Conservation (phyloP, 2,888 invertebrate genomes). For the Theretra japonica region DNA sequence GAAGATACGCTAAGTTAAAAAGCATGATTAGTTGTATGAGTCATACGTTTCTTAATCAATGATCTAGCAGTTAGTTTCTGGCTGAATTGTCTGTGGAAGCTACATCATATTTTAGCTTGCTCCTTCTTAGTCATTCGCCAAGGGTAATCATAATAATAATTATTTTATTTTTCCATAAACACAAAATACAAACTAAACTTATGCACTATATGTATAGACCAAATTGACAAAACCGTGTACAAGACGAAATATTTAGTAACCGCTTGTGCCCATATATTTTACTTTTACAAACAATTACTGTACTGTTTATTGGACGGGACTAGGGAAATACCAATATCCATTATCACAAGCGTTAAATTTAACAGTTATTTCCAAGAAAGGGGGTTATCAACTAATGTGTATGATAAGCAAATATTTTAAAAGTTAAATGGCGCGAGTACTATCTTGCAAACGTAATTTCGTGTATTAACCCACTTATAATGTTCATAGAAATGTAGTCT, state of each 20-base stretch:
- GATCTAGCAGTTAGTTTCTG: too few relatives aligned
- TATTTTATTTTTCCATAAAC: too few relatives aligned
- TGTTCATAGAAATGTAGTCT: neutral
- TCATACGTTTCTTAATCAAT: too few relatives aligned
- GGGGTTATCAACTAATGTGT: conserved; percentile 21
- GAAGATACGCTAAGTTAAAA: too few relatives aligned
- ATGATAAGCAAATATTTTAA: conserved; percentile 12
- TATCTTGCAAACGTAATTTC: neutral
- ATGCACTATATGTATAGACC: too few relatives aligned
- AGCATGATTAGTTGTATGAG: too few relatives aligned
- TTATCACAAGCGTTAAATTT: conserved; percentile 19
- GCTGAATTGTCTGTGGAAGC: too few relatives aligned
- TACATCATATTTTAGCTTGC: too few relatives aligned
- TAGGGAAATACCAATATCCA: conserved; percentile 29
- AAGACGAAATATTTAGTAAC: too few relatives aligned
- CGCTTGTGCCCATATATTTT: neutral
- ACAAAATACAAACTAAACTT: too few relatives aligned
- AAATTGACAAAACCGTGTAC: too few relatives aligned
- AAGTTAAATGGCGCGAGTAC: neutral
- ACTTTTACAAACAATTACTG: neutral
- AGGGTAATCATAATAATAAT: too few relatives aligned
- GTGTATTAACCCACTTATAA: neutral
- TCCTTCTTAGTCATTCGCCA: neutral
- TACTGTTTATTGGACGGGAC: conserved; percentile 11
- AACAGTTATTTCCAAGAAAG: conserved; percentile 15